Conservation (phyloP, 1,140 invertebrate genomes). For the Heliconius nattereri region DNA sequence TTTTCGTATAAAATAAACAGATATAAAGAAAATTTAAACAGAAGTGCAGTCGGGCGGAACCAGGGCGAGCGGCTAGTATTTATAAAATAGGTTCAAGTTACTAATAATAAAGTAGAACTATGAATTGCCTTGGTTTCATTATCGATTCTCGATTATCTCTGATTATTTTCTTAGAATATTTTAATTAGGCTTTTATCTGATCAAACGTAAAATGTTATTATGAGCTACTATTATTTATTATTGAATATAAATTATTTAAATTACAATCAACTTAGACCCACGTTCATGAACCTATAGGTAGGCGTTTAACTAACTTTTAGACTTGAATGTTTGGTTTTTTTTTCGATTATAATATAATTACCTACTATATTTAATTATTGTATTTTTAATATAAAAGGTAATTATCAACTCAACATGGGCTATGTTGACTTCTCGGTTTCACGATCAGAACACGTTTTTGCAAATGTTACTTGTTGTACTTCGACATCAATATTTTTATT, state of each 20-base stretch:
- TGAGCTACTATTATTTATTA: neutral
- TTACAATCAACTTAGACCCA: neutral
- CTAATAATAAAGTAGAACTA: constrained; percentile 21
- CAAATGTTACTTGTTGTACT: neutral
- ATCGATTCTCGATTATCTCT: neutral
- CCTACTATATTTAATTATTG: too few relatives aligned
- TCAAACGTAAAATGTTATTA: neutral
- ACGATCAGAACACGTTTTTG: constrained; percentile 22
- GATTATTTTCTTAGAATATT: neutral
- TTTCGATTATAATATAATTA: too few relatives aligned
- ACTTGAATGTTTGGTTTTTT: neutral
- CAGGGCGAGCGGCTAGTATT: neutral
- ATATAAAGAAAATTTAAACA: neutral
- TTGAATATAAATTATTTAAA: neutral
- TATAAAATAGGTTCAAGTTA: constrained; percentile 17
- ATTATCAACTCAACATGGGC: constrained; percentile 4
- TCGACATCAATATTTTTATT: neutral
- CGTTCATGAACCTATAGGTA: neutral
- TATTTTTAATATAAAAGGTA: constrained; percentile 13
- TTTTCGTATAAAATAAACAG: too few relatives aligned
- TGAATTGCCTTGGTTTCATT: constrained; percentile 23
- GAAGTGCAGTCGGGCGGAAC: neutral
- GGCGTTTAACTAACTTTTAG: too few relatives aligned
- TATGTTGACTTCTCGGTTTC: neutral
- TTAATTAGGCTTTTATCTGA: constrained; percentile 3